These are phyloP conservation scores for Chamaea fasciata DNA, from an alignment of 2,113 vertebrate genomes.

Conservation along the genomic window DNA sequence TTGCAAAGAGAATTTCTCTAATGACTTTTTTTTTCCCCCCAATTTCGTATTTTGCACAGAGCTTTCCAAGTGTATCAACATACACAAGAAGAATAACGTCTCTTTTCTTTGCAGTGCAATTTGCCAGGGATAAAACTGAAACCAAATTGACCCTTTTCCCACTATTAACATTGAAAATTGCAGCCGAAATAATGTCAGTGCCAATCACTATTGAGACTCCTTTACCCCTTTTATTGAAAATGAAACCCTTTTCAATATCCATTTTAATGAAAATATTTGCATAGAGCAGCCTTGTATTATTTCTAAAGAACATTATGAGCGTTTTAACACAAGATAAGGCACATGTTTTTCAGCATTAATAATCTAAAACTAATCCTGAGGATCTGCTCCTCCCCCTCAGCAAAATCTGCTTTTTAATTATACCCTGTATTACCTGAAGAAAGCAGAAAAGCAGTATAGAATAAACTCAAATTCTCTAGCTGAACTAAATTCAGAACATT, in stretches of 20 bases:
- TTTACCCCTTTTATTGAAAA: slow-evolving; percentile 45
- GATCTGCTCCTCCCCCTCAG: slow-evolving; percentile 52
- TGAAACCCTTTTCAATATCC: slow-evolving; percentile 24
- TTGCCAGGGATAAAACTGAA: slow-evolving; percentile 25
- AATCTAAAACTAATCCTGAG: slow-evolving; percentile 63
- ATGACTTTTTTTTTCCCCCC: neutral
- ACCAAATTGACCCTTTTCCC: neutral
- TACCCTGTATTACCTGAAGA: slow-evolving; percentile 71
- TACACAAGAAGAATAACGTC: slow-evolving; percentile 1
- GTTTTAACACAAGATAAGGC: slow-evolving; percentile 77
- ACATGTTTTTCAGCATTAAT: slow-evolving; percentile 70
- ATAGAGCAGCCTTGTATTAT: slow-evolving; percentile 62
- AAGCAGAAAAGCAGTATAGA: slow-evolving; percentile 47
- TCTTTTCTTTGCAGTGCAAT: slow-evolving; percentile 45
- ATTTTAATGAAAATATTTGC: slow-evolving; percentile 62
- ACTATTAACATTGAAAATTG: neutral
- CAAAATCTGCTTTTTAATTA: slow-evolving; percentile 46
- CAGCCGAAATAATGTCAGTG: neutral
- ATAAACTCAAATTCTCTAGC: slow-evolving; percentile 14
- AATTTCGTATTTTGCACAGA: slow-evolving; percentile 12
- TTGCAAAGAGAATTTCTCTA: slow-evolving; percentile 6
- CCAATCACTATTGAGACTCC: slow-evolving; percentile 10
- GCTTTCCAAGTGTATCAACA: slow-evolving; percentile 27
- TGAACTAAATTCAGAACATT: slow-evolving; percentile 21
- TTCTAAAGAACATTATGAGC: slow-evolving; percentile 48